Evolutionary conservation across 2,797 vertebrate species (phyloP), one percentile per base, ranked within the genome.

Genomic region (Odontamblyopus lacepedii): DNA sequence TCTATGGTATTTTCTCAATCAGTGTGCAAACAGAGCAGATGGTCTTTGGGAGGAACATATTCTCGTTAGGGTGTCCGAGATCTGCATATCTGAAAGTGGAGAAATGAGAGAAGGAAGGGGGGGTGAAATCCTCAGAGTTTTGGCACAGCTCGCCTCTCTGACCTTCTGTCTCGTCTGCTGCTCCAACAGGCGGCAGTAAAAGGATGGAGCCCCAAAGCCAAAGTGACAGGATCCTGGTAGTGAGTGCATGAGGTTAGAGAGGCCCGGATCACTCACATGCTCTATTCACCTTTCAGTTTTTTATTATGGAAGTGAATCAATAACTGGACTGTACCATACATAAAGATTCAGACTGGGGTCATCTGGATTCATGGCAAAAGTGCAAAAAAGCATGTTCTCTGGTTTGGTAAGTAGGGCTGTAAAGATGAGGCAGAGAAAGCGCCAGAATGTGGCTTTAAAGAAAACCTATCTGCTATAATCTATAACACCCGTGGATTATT

Each of bases 81-180:
- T 92, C 86, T 89, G 89, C 89, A 89, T 91, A 89, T 91, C 86
- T 91, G 90, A 91, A 87, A 88, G 77, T 75, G 80, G 41, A 30
- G 64, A 29, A 86, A 83, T 0, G 73, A 81, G 76, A 77, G 79
- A 81, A 88, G 23, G 79, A 81, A 32, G 35, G 86, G 41, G 27
- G 63, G 67, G 67, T 62, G 67, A 88, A 92, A 92, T 87, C 92
- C 89, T 91, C 83, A 50, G 87, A 86, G 89, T 91, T 92, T 93
- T 94, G 93, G 94, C 93, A 92, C 83, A 74, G 83, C 90, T 82
- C 88, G 86, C 83, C 80, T 76, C 83, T 87, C 88, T 94, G 93
- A 94, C 93, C 93, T 94, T 94, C 92, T 94, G 93, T 93, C 90
- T 90, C 83, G 89, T 91, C 89, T 91, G 87, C 85, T 85, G 87